Conservation (phyloP, 2,888 invertebrate genomes). For the Macrostomum cliftonense region DNA sequence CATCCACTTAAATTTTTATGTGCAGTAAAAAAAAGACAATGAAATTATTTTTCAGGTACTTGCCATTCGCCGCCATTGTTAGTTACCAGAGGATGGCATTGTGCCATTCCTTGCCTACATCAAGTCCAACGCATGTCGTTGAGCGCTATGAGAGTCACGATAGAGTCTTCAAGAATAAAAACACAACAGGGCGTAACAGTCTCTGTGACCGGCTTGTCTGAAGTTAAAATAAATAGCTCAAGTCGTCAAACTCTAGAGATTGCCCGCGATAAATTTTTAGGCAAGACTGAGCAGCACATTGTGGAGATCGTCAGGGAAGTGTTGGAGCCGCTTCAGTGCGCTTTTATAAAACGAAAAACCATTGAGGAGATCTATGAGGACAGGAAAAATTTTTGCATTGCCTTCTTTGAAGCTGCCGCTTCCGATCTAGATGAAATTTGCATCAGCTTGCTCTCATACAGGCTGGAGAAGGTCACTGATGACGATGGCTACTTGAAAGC, state of each 20-base stretch:
- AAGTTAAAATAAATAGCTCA: slow-evolving; percentile 47
- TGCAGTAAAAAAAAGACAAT: no score
- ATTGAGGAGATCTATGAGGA: slow-evolving; percentile 39
- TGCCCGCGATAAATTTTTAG: slow-evolving; percentile 38
- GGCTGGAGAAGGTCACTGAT: slow-evolving; percentile 36
- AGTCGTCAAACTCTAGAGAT: slow-evolving; percentile 35
- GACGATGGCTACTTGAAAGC: slow-evolving; percentile 61
- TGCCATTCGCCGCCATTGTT: slow-evolving; percentile 75
- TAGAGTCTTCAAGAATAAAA: slow-evolving; percentile 82
- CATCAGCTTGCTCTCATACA: slow-evolving; percentile 32
- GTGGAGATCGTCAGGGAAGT: slow-evolving; percentile 35
- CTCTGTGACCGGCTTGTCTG: slow-evolving; percentile 87
- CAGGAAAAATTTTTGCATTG: slow-evolving; percentile 37
- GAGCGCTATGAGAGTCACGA: slow-evolving; percentile 88
- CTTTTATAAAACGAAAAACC: slow-evolving; percentile 41
- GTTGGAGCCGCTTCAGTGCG: slow-evolving; percentile 39
- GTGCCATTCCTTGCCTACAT: slow-evolving; percentile 76
- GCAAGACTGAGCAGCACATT: slow-evolving; percentile 33
- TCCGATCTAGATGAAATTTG: slow-evolving; percentile 38
- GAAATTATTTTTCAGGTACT: slow-evolving; percentile 50
- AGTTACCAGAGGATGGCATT: slow-evolving; percentile 83
- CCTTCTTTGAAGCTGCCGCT: slow-evolving; percentile 37
- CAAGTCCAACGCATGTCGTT: slow-evolving; percentile 57
- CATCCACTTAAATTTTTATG: no score
- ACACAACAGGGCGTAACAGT: slow-evolving; percentile 89